Conservation (phyloP, 2,888 invertebrate genomes). For the Morpho achilles region DNA sequence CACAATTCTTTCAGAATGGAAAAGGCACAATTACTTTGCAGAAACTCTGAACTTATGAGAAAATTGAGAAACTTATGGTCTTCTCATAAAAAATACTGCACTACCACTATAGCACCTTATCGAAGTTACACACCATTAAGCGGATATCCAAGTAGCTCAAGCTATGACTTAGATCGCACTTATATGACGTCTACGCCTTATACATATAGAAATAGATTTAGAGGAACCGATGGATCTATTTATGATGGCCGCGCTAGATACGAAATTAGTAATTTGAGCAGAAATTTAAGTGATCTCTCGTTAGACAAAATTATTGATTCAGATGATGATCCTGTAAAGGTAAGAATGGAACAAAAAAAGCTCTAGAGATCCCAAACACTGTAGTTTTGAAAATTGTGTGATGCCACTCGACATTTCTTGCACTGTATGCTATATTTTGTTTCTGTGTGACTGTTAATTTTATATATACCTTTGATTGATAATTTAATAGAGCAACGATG, state of each 20-base stretch:
- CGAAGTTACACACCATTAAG: slow-evolving; percentile 65
- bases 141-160: slow-evolving; percentile 69
- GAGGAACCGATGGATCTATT: slow-evolving; percentile 36
- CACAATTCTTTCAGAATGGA: slow-evolving; percentile 77
- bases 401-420: no score
- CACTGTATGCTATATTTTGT: no score
- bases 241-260: slow-evolving; percentile 41
- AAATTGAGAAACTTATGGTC: slow-evolving; percentile 81
- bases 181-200: slow-evolving; percentile 64
- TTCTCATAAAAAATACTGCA: slow-evolving; percentile 80
- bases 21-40: slow-evolving; percentile 78
- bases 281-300: slow-evolving; percentile 61
- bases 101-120: slow-evolving; percentile 54
- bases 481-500: no score
- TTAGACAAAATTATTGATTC: slow-evolving; percentile 63
- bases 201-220: slow-evolving; percentile 60
- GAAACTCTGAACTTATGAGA: slow-evolving; percentile 81
- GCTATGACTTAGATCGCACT: slow-evolving; percentile 69
- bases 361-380: not conserved
- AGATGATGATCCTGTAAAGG: slow-evolving; percentile 66
- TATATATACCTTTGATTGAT: no score
- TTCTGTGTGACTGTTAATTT: no score
- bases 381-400: not conserved
- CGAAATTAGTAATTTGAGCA: slow-evolving; percentile 50
- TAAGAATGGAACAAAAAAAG: slow-evolving; percentile 34